Conservation (phyloP, 2,888 invertebrate species). For the Podabrus alpinus region DNA sequence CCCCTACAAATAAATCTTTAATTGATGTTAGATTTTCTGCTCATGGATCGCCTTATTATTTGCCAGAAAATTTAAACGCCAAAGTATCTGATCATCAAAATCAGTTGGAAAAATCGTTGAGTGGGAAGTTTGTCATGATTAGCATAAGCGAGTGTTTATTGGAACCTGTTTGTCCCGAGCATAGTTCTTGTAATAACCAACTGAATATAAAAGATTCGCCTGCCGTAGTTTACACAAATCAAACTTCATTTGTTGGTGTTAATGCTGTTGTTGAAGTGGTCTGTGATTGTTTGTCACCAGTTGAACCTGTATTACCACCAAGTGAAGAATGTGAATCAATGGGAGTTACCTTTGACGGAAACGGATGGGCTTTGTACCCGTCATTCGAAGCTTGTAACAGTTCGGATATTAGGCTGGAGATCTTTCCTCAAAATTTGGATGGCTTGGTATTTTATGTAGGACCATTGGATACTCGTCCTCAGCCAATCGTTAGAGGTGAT, state of each 20-base stretch:
- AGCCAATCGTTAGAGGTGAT: conserved; percentile 67
- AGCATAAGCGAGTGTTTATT: conserved; percentile 89
- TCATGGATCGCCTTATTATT: conserved; percentile 92
- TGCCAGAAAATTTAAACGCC: conserved; percentile 85
- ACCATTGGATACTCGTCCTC: conserved; percentile 69
- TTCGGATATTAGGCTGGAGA: conserved; percentile 78
- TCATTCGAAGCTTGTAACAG: conserved; percentile 85
- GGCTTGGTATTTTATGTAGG: conserved; percentile 92
- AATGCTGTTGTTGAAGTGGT: conserved; percentile 79
- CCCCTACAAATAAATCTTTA: conserved; percentile 65
- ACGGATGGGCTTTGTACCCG: conserved; percentile 92
- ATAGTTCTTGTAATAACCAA: conserved; percentile 79
- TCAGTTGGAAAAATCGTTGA: conserved; percentile 72
- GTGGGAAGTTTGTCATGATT: conserved; percentile 80
- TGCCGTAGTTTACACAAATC: conserved; percentile 87
- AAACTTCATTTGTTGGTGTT: conserved; percentile 92
- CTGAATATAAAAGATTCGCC: conserved; percentile 74
- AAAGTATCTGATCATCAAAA: conserved; percentile 75
- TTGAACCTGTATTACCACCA: conserved; percentile 54
- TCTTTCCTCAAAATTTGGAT: conserved; percentile 75
- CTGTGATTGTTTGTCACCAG: conserved; percentile 63
- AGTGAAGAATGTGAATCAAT: conserved; percentile 75
- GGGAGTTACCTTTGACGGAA: conserved; percentile 85
- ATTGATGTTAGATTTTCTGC: conserved; percentile 90
- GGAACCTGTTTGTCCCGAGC: conserved; percentile 70